Conservation (phyloP, 1,140 invertebrate species). For the Euura lappo region DNA sequence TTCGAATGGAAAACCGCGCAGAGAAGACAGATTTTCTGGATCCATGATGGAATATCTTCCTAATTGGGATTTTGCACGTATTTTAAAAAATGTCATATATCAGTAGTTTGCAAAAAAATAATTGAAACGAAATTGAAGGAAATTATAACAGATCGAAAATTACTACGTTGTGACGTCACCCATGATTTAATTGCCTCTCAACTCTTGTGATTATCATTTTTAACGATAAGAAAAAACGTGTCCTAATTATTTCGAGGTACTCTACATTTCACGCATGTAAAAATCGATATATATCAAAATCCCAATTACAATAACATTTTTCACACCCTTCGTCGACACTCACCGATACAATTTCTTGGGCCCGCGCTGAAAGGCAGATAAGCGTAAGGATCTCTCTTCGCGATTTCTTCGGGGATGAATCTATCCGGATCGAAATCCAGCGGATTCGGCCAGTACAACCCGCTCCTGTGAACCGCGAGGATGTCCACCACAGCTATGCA, state of each 20-base stretch:
- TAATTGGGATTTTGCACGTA: neutral
- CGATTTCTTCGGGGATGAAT: slow-evolving; percentile 56
- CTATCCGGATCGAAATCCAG: slow-evolving; percentile 66
- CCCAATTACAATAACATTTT: no score
- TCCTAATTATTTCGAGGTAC: no score
- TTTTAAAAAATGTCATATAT: no score
- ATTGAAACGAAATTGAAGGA: neutral
- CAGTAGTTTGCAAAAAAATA: no score
- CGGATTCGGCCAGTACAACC: slow-evolving; percentile 62
- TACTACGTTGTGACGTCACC: neutral
- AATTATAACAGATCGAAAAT: no score
- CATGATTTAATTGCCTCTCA: neutral
- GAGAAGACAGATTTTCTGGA: neutral
- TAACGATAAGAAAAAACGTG: no score
- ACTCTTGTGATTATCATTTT: no score
- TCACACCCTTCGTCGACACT: neutral
- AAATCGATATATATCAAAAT: no score
- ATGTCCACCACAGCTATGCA: neutral
- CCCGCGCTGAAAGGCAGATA: slow-evolving; percentile 66
- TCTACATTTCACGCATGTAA: no score
- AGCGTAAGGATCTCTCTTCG: slow-evolving; percentile 47
- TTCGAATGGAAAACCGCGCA: neutral
- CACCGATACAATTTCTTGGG: slow-evolving; percentile 64
- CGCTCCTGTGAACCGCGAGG: slow-evolving; percentile 36
- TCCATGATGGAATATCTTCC: neutral